These are phyloP conservation scores for Phycodurus eques DNA, from an alignment of 2,113 vertebrate genomes.

Conservation along the genomic window DNA sequence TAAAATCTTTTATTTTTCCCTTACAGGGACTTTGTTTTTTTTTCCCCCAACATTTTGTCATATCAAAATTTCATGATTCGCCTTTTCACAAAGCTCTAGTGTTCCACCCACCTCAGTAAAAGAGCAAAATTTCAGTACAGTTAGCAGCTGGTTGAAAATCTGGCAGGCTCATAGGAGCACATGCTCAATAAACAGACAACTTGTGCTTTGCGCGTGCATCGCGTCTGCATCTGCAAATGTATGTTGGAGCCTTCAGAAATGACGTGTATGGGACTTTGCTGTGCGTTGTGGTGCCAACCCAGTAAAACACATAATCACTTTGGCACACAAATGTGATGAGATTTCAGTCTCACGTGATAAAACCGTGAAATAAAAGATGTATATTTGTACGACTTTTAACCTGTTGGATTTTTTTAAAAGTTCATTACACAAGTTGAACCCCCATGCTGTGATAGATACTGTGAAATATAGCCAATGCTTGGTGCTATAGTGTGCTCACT, in stretches of 20 bases:
- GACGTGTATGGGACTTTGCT: slow-evolving; percentile 54
- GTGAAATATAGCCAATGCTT: slow-evolving; percentile 39
- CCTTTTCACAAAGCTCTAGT: background rate
- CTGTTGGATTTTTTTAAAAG: slow-evolving; percentile 37
- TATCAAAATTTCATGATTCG: background rate
- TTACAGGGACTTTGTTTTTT: too few species aligned
- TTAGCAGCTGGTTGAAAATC: slow-evolving; percentile 70
- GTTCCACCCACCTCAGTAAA: slow-evolving; percentile 49
- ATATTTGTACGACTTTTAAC: slow-evolving; percentile 43
- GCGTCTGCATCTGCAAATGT: slow-evolving; percentile 51
- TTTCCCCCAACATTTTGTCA: background rate
- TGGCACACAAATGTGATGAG: slow-evolving; percentile 59
- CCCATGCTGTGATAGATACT: slow-evolving; percentile 38
- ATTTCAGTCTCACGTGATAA: slow-evolving; percentile 58
- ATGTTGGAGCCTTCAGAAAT: slow-evolving; percentile 57
- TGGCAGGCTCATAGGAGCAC: slow-evolving; percentile 60
- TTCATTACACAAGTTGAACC: slow-evolving; percentile 33
- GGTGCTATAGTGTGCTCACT: slow-evolving; percentile 21
- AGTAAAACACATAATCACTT: slow-evolving; percentile 63
- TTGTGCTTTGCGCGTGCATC: slow-evolving; percentile 50
- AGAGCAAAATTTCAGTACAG: slow-evolving; percentile 52
- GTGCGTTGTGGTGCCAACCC: slow-evolving; percentile 56
- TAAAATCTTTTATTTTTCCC: too few species aligned
- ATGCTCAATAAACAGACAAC: slow-evolving; percentile 67
- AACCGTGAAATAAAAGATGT: slow-evolving; percentile 60